phyloP scores from a whole-genome alignment of 2,888 invertebrate species.

The Nomada fabriciana region DNA sequence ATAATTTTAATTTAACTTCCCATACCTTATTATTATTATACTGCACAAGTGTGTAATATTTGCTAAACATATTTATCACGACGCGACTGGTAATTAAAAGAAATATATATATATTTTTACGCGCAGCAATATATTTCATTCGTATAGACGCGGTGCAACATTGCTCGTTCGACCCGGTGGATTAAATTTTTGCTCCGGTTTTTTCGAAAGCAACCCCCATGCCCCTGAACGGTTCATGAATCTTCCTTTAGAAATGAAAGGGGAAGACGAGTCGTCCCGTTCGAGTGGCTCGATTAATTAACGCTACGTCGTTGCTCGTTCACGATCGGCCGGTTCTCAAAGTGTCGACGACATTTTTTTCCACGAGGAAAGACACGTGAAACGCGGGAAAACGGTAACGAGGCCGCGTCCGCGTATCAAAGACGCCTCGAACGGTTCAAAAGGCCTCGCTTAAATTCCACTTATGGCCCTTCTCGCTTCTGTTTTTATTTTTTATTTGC shows the following conservation, averaged over 20 bases:
- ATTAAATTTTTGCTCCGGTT: too few species aligned
- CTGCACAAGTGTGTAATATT: too few species aligned
- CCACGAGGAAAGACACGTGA: conserved; percentile 29
- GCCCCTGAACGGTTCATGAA: neutral
- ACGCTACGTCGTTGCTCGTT: conserved; percentile 31
- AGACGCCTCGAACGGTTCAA: conserved; percentile 40
- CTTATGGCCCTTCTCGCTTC: conserved; percentile 34
- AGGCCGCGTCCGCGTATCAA: conserved; percentile 24
- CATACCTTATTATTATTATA: too few species aligned
- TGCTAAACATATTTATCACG: too few species aligned
- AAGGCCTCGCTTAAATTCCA: conserved; percentile 50
- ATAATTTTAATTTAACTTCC: too few species aligned
- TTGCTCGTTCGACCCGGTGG: too few species aligned
- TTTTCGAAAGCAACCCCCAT: too few species aligned
- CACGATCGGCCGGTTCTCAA: conserved; percentile 33
- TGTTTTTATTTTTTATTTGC: neutral
- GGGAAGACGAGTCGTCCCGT: neutral
- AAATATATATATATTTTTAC: too few species aligned
- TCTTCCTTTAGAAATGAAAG: neutral
- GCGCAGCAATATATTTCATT: too few species aligned
- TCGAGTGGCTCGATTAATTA: conserved; percentile 51
- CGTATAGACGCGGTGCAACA: too few species aligned
- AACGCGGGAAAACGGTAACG: conserved; percentile 44
- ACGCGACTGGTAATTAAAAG: too few species aligned
- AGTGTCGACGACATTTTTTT: conserved; percentile 8